These are phyloP conservation scores for Paralinhomoeus sp. DNA, from an alignment of 2,888 invertebrate species.

Conservation along the genomic window DNA sequence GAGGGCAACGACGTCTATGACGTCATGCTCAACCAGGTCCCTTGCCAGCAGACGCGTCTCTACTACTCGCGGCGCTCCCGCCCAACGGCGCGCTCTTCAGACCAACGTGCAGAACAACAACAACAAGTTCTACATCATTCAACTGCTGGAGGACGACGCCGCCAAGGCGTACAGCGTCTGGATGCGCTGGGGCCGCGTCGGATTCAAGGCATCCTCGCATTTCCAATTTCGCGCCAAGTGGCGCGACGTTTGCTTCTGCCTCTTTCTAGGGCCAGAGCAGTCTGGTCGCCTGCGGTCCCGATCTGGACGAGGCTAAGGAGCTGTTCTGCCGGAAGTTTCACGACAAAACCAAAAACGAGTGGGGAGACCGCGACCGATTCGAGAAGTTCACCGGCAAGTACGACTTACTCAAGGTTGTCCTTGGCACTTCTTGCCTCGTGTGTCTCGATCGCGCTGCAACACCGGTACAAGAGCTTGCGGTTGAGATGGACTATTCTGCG, in stretches of 20 bases:
- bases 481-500: conserved; percentile 28
- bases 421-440: too few relatives aligned
- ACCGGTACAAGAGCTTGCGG: background rate
- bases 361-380: conserved; percentile 26
- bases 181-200: conserved; percentile 37
- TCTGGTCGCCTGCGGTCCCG: conserved; percentile 25
- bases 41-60: background rate
- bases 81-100: too few relatives aligned
- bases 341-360: conserved; percentile 33
- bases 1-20: conserved; percentile 29
- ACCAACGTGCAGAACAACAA: conserved; percentile 34
- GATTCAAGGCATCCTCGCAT: conserved; percentile 16
- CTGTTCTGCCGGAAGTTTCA: conserved; percentile 32
- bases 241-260: background rate
- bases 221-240: background rate
- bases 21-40: conserved; percentile 32
- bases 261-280: conserved; percentile 28
- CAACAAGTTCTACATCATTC: conserved; percentile 35
- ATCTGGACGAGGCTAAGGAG: conserved; percentile 29
- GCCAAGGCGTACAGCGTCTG: conserved; percentile 29
- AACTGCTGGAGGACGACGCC: conserved; percentile 29
- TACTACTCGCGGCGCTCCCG: background rate
- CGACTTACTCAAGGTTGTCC: conserved; percentile 25
- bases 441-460: conserved; percentile 4
- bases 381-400: conserved; percentile 31